Percentiles rank a stretch among this genome's conserved stretches.
phyloP scores from a whole-genome alignment of 2,888 invertebrate species.

The Agrotis ipsilon region DNA sequence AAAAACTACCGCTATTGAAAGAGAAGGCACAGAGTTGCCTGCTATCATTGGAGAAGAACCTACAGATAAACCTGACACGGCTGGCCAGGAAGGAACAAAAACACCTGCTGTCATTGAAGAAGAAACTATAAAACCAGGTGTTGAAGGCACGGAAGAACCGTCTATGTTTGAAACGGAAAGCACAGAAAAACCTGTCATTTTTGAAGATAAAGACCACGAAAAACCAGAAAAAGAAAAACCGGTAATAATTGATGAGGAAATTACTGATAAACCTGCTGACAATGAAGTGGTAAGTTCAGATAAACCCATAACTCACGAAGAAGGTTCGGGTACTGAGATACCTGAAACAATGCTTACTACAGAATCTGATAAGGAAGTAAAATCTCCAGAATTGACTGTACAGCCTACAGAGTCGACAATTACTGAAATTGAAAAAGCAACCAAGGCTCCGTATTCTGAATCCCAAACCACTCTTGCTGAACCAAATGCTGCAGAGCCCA shows the following conservation, averaged over 20 bases:
- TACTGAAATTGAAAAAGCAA: conserved; percentile 33
- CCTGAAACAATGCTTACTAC: conserved; percentile 19
- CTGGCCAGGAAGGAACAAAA: conserved; percentile 21
- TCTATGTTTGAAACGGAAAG: background rate
- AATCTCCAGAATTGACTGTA: conserved; percentile 29
- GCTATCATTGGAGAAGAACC: conserved; percentile 21
- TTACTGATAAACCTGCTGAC: conserved; percentile 22
- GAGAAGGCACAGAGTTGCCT: conserved; percentile 25
- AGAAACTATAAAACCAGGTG: conserved; percentile 17
- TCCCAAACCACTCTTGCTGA: conserved; percentile 20
- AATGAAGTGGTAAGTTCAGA: conserved; percentile 34
- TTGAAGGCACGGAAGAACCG: conserved; percentile 12
- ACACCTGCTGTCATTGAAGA: conserved; percentile 4
- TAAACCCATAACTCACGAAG: conserved; percentile 19
- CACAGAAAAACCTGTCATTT: conserved; percentile 18
- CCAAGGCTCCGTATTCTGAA: conserved; percentile 36
- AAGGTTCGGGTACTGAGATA: conserved; percentile 29
- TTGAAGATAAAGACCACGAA: conserved; percentile 1
- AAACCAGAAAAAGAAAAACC: conserved; percentile 37
- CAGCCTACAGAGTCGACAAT: conserved; percentile 26
- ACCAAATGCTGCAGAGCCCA: background rate
- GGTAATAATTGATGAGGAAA: conserved; percentile 20
- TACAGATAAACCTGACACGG: conserved; percentile 18
- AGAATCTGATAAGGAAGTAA: conserved; percentile 27
- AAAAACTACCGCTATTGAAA: conserved; percentile 16